Base-by-base conservation (phyloP, 2,797 vertebrate genomes). In the Okamejei kenojei region DNA sequence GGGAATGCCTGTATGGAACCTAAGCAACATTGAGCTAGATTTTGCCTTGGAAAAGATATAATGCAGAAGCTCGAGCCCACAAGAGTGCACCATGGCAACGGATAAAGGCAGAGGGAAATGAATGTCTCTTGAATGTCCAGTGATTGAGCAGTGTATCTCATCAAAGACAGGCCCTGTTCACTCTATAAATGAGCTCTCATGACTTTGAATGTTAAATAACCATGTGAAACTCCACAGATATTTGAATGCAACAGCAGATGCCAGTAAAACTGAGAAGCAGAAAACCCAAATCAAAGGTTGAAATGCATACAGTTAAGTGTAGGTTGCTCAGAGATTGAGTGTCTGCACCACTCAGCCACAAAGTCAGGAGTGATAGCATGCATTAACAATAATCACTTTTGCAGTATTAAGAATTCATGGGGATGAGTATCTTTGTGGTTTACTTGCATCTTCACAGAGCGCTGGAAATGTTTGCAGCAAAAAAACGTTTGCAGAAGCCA, bases 161-260 rank as follows among this genome's bases (percentile, higher is more conserved):
- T 88, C 84, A 88, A 88, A 88, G 84, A 68, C 84, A 35, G 84
- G 84, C 63, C 82, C 84, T 88, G 84, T 88, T 88, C 84, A 68
- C 32, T 88, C n/a, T 88, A 65, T 88, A 88, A 88, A 88, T 88
- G 84, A 68, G 84, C 63, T 88, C 84, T 88, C 84, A 88, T 88
- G 84, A 88, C 84, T 88, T 88, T 88, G 84, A 68, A 68, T 88
- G 63, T 88, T 88, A 88, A 88, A 88, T 88, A 68, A 88, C 35
- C 63, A 88, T 19, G 15, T 88, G n/a, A 88, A 88, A 88, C 84
- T 68, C 61, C 84, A 63, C 63, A 21, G 84, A 68, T 88, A 88
- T 88, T 88, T 88, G 84, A 88, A 68, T 88, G 61, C 63, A 88
- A 23, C 61, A 68, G 84, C 84, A 88, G 84, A 88, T 68, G 63